phyloP scores from a whole-genome alignment of 2,888 invertebrate genomes.

The Campoletis raptor region DNA sequence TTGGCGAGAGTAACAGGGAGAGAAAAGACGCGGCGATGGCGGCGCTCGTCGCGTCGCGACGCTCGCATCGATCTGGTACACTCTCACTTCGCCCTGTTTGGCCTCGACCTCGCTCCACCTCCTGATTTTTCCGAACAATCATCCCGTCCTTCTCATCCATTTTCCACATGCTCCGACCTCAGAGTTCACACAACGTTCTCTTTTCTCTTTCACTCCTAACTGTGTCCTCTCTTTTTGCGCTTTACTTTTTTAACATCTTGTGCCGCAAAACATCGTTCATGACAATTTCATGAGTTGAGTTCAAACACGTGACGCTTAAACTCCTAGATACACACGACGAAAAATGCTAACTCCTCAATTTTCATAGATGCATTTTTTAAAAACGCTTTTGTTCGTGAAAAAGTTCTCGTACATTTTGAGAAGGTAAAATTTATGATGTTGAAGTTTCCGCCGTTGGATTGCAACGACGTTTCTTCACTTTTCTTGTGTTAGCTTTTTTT shows the following conservation, averaged over 20 bases:
- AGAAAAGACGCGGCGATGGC: constrained; percentile 54
- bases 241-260: background rate
- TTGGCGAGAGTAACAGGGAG: constrained; percentile 29
- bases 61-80: constrained; percentile 71
- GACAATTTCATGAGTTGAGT: background rate
- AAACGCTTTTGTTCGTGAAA: background rate
- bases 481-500: too few species aligned
- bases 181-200: constrained; percentile 28
- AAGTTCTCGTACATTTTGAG: background rate
- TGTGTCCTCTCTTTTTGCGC: background rate
- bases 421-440: background rate
- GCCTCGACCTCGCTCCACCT: constrained; percentile 67
- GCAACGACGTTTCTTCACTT: background rate
- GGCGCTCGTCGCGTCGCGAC: constrained; percentile 59
- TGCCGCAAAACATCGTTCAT: background rate
- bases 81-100: constrained; percentile 73
- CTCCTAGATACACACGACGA: background rate
- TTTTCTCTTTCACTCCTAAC: constrained; percentile 1
- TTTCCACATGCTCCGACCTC: constrained; percentile 42
- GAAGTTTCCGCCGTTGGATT: background rate
- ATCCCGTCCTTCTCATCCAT: constrained; percentile 20
- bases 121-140: constrained; percentile 38
- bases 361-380: background rate
- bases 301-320: background rate
- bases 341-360: background rate